Evolutionary conservation across 1,140 invertebrate species (phyloP), one percentile per base, ranked within the genome.

Genomic region (Antheraea mylitta): DNA sequence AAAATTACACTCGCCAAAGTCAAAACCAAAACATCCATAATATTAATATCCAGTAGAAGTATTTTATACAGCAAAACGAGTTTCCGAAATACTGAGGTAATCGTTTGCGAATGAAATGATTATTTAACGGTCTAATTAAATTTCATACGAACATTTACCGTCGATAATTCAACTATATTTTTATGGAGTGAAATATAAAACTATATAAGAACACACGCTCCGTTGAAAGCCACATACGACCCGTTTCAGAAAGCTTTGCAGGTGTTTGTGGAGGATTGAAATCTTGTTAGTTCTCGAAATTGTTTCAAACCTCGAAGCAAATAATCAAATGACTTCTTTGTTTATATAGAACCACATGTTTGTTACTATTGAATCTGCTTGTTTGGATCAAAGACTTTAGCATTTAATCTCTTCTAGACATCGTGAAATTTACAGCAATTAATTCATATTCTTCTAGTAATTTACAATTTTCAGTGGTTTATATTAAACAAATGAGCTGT

Each of bases 131-230:
- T n/a, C 10, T 53, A 16, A 53, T 53, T 53, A 53, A 16, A 53
- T 53, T 53, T 53, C 13, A 2, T 0, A 53, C 13, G 8, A 63
- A 30, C 11, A 37, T 63, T 63, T 63, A 13, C 16, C n/a, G 61
- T 63, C 61, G 37, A 37, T 63, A 63, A n/a, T 11, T 63, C 61
- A n/a, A 63, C 61, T 37, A 63, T 11, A 63, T 11, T 30, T 18
- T 53, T 62, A 18, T 58, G 63, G 53, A 19, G 37, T 45, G 60
- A 66, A 76, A 67, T 65, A 72, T 67, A 72, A 58, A 66, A 75
- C 65, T 65, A 72, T 67, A 72, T 66, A 63, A 36, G 42, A 68
- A 77, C 77, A 72, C 81, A 76, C 77, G 81, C 77, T 79, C 76
- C 70, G 72, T 69, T 83, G 80, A 64, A 75, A 73, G 68, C 71